These are phyloP conservation scores for Alca torda DNA, from an alignment of 2,797 vertebrate genomes.

Conservation along the genomic window DNA sequence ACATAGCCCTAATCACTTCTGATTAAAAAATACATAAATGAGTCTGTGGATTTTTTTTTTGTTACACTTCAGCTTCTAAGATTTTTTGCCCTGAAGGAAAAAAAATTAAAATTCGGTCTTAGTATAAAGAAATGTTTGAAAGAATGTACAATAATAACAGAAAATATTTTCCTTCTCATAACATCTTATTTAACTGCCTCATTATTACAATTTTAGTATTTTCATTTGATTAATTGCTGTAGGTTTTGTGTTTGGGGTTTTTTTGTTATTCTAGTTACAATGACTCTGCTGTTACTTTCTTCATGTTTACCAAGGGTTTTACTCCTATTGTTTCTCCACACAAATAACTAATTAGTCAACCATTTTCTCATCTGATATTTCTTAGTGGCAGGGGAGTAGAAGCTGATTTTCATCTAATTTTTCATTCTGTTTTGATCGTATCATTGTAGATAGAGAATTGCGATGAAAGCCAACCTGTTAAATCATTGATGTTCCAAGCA, in stretches of 20 bases:
- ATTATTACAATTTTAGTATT: constrained; percentile 9
- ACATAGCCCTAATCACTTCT: constrained; percentile 50
- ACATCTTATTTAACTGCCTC: constrained; percentile 24
- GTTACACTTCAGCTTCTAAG: not conserved
- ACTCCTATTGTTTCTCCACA: not conserved
- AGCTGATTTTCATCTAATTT: not conserved
- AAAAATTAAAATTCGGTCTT: not conserved
- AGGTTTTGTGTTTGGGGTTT: not conserved
- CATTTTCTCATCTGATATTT: constrained; percentile 26
- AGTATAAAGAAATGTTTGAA: not conserved
- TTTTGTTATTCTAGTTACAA: not conserved
- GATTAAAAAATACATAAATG: constrained; percentile 65
- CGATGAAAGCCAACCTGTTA: constrained; percentile 21
- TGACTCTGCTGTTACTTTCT: not conserved
- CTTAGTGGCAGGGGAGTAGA: not conserved
- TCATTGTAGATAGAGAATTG: not conserved
- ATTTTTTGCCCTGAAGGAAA: not conserved
- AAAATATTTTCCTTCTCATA: not conserved
- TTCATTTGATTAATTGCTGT: constrained; percentile 42
- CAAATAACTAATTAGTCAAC: constrained; percentile 39
- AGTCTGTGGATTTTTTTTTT: not conserved
- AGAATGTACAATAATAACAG: not conserved
- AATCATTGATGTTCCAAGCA: constrained; percentile 16
- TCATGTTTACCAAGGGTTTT: not conserved
- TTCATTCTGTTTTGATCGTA: constrained; percentile 12